Base-by-base conservation (phyloP, 1,140 invertebrate species). In the Eciton burchellii region DNA sequence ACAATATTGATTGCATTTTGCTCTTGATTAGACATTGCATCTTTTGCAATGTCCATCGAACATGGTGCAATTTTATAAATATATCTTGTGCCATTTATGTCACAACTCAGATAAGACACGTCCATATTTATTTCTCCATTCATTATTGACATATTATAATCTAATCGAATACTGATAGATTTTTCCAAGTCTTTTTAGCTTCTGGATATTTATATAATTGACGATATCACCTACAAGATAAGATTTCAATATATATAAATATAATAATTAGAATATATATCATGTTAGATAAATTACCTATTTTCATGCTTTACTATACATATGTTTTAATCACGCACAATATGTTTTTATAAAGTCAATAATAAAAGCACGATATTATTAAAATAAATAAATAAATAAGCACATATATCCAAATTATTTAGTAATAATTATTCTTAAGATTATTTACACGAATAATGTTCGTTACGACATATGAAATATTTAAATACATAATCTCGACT, bases 41-140 rank as follows among this genome's bases (percentile, higher is more conserved):
- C 35, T 57, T 81, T 83, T 19, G 81, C 26, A 68, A 83, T 59
- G 16, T 84, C 71, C 16, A 24, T 54, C 1, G 85, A 16, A 56
- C 76, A 84, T 65, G 84, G 74, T 49, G 87, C 4, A 16, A 89
- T 68, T 84, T 91, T 86, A 1, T 90, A 66, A 60, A 91, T 85
- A 57, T 89, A 90, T 73, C 88, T 88, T n/a, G 88, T 87, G n/a
- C 90, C 91, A 77, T 92, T 90, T 84, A 92, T 89, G 71, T 91
- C 90, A 74, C 84, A 92, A 66, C 85, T 90, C 71, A 90, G 59
- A 63, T 90, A 91, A 3, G 90, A 89, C 29, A 76, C 57, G 60
- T 91, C 83, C 29, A 66, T 60, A 49, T 76, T 72, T 14, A 41
- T 63, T 73, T 90, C 81, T 71, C 85, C 87, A 52, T 63, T 89